These are phyloP conservation scores for Nemopilema nomurai DNA, from an alignment of 30 jellyfish, hydroid and myxozoan genomes.

Conservation along the genomic window DNA sequence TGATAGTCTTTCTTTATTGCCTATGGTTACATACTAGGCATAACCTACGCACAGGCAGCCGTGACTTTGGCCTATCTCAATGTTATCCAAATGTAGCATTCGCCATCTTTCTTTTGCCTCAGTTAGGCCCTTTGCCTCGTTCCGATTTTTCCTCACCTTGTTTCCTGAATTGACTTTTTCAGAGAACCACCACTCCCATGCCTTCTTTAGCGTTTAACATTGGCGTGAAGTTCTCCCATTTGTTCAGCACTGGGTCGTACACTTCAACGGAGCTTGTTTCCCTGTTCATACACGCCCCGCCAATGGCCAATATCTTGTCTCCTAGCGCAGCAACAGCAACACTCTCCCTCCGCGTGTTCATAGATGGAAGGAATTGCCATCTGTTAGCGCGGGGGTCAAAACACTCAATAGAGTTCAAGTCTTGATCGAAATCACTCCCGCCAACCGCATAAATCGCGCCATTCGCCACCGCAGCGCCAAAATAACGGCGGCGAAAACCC, in stretches of 20 bases:
- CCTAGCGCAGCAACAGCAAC: conserved; percentile 72
- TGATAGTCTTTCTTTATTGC: too few relatives aligned
- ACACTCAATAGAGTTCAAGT: conserved; percentile 63
- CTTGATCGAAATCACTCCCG: conserved; percentile 76
- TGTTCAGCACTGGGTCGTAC: conserved; percentile 69
- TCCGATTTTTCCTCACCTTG: neutral
- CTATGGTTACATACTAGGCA: too few relatives aligned
- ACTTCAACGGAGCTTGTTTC: conserved; percentile 62
- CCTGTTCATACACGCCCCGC: conserved; percentile 72
- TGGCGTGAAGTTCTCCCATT: conserved; percentile 66
- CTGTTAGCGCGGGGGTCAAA: conserved; percentile 83
- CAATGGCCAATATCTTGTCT: conserved; percentile 62
- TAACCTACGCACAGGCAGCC: too few relatives aligned
- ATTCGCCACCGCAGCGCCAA: conserved; percentile 69
- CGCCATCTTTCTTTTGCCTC: neutral
- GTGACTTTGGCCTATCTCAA: too few relatives aligned
- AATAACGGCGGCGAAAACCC: conserved; percentile 77
- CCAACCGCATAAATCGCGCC: conserved; percentile 63
- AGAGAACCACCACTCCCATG: conserved; percentile 69
- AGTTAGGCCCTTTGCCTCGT: neutral
- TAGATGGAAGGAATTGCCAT: conserved; percentile 77
- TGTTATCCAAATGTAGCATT: too few relatives aligned
- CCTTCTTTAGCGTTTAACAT: conserved; percentile 69
- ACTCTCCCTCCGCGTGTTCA: conserved; percentile 70
- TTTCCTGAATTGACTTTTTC: neutral